Base-by-base conservation (phyloP, 37 sponge, comb jelly and placozoan species). In the Dysidea cf. avara region DNA sequence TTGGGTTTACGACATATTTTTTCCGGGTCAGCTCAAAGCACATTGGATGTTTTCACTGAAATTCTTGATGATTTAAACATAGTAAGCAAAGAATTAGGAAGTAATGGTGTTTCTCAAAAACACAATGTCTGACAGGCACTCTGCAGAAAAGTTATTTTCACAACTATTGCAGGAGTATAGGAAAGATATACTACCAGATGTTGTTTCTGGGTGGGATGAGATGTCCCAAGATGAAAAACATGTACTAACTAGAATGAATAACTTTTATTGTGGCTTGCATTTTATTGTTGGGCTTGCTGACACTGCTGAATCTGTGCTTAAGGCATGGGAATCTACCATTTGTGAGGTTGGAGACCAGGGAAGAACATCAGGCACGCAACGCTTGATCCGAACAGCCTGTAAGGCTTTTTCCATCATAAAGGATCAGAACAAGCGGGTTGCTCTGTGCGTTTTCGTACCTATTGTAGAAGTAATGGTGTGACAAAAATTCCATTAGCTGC, bases 361-460 rank as follows among this genome's bases (percentile, higher is more conserved):
- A 20, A 34, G 17, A 18, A 24, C 7, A 18, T 56, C 75, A 20
- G 63, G 75, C 6, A 74, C 75, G 1, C 53, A 60, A 13, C 1
- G 75, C 1, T 62, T 74, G 1, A 61, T 74, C 1, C 11, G 75
- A 39, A 74, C 75, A 39, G 75, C 50, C 0, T 84, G 85, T 53
- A 84, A 84, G 39, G 85, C 85, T 36, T 69, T 83, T n/a, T 84
- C 25, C 85, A 84, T 7, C 21, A 76, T 13, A 5, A 61, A 29
- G 77, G 85, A 1, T 66, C 66, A 21, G 56, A 84, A 53, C 71
- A 84, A 61, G 46, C 39, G 21, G 78, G 78, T 2, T 9, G 57
- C 25, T 53, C 39, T 7, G 18, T 5, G 7, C 21, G 22, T 2
- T 79, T 79, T 58, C 48, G 61, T 2, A 43, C 69, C 4, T 79